Percentiles rank a stretch among this genome's conserved stretches.
These are phyloP conservation scores for Zaprionus obscuricornis DNA, from an alignment of 2,888 invertebrate genomes.

Conservation along the genomic window DNA sequence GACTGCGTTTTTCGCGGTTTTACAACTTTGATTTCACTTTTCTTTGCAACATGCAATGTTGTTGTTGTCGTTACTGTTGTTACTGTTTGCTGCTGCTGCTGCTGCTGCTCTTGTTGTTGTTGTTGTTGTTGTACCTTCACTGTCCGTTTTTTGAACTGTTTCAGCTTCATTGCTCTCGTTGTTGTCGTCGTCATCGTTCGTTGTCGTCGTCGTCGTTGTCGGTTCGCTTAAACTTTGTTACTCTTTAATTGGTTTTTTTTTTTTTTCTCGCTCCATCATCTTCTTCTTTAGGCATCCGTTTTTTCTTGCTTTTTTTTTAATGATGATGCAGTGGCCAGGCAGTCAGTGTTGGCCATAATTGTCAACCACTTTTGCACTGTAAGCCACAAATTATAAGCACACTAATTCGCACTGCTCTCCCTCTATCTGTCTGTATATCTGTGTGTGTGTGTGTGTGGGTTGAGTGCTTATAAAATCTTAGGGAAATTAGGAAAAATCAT, in stretches of 20 bases:
- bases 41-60: constrained; percentile 76
- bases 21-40: constrained; percentile 79
- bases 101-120: constrained; percentile 41
- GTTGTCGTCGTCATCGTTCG: constrained; percentile 25
- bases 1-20: constrained; percentile 78
- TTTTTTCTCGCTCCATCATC: constrained; percentile 41
- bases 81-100: constrained; percentile 18
- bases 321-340: constrained; percentile 65
- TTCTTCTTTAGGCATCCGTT: constrained; percentile 72
- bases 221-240: constrained; percentile 71
- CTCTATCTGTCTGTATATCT: no score
- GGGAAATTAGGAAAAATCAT: constrained; percentile 6
- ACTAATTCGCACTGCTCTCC: constrained; percentile 47
- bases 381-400: constrained; percentile 72
- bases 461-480: constrained; percentile 3
- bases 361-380: constrained; percentile 72
- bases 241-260: constrained; percentile 78
- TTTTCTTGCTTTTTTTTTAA: constrained; percentile 35
- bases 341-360: constrained; percentile 64
- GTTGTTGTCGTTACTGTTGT: constrained; percentile 26
- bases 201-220: constrained; percentile 32
- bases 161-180: constrained; percentile 70
- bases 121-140: constrained; percentile 70
- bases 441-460: constrained; percentile 28
- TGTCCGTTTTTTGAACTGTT: constrained; percentile 72